A percentile compares a stretch with the other conserved stretches of the same genome.
Conservation (phyloP, 2,113 vertebrate species). For the Xenopus laevis region DNA sequence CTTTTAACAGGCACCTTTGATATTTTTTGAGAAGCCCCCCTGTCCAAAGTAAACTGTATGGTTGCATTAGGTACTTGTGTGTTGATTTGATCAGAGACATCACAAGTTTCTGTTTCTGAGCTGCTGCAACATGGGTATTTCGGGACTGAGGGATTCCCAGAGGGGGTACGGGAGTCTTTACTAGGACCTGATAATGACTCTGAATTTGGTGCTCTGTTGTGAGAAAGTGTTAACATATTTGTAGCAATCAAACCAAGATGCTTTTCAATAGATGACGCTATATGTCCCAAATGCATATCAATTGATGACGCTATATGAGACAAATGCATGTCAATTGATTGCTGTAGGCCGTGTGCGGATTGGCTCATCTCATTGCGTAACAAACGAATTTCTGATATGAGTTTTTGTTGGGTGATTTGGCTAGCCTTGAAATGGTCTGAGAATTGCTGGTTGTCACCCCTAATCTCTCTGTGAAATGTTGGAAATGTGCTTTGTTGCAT, state of each 20-base stretch:
- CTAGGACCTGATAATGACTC: neutral
- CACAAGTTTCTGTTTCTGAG: neutral
- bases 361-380: neutral
- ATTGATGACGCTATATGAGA: neutral
- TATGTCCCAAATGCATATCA: neutral
- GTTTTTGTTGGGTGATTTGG: neutral
- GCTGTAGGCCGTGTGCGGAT: neutral
- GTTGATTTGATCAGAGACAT: neutral
- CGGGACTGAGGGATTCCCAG: neutral
- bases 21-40: neutral
- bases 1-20: neutral
- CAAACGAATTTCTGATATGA: neutral
- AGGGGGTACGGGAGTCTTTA: neutral
- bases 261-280: neutral
- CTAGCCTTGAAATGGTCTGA: slow-evolving; percentile 1
- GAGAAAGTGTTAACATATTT: neutral
- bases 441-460: neutral
- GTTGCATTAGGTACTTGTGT: neutral
- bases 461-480: neutral
- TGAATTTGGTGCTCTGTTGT: neutral
- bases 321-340: slow-evolving; percentile 1
- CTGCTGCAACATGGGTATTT: neutral
- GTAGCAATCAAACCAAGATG: neutral
- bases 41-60: neutral
- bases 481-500: neutral